phyloP scores from a whole-genome alignment of 2,888 invertebrate species.

The Rhingia rostrata region DNA sequence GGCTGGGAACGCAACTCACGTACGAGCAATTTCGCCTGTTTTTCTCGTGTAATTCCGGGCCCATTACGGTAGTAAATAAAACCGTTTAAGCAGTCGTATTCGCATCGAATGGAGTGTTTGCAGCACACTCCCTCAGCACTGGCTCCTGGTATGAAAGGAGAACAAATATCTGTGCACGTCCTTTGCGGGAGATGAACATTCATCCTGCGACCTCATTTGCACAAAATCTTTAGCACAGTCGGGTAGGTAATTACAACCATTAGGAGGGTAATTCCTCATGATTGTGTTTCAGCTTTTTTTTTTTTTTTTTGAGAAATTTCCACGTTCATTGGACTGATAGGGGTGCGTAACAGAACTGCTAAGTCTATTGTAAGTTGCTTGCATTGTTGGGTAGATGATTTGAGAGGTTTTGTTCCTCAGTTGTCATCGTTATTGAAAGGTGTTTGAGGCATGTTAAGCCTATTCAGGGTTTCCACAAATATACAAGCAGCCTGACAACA shows the following conservation, averaged over 20 bases:
- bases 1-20: conserved; percentile 54
- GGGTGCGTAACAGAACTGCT: conserved; percentile 41
- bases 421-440: conserved; percentile 49
- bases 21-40: conserved; percentile 63
- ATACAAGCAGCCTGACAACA: conserved; percentile 13
- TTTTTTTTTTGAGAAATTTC: conserved; percentile 3
- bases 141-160: background rate
- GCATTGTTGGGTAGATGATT: conserved; percentile 23
- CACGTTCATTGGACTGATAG: background rate
- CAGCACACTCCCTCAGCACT: conserved; percentile 19
- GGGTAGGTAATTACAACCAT: conserved; percentile 62
- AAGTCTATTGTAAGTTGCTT: conserved; percentile 54
- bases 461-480: conserved; percentile 26
- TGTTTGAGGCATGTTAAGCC: conserved; percentile 24
- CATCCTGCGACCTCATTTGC: conserved; percentile 48
- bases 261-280: conserved; percentile 68
- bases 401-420: conserved; percentile 20
- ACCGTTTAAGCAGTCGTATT: conserved; percentile 62
- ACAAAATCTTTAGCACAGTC: conserved; percentile 38
- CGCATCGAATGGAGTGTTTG: conserved; percentile 22
- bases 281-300: conserved; percentile 57
- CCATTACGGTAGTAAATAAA: conserved; percentile 72
- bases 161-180: background rate
- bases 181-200: background rate
- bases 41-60: conserved; percentile 60